A percentile compares a stretch with the other conserved stretches of the same genome.
Evolutionary conservation across 2,113 vertebrate species (phyloP).

Genomic region (Pelobates fuscus): DNA sequence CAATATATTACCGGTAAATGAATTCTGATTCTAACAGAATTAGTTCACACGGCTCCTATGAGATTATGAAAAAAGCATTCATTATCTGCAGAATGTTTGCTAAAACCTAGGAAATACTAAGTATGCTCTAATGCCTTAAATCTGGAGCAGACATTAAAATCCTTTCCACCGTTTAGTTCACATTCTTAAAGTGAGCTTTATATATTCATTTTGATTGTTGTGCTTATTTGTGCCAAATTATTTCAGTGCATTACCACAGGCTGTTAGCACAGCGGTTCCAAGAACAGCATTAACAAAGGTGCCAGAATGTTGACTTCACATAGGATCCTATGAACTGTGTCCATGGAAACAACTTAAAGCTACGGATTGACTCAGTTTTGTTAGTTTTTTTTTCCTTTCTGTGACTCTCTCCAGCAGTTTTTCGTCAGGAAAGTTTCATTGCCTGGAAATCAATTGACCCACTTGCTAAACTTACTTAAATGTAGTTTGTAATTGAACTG

Average conservation of each 20-base stretch:
- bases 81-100: not conserved
- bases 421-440: slow-evolving; percentile 55
- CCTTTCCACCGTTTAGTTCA: slow-evolving; percentile 34
- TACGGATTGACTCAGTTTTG: no score
- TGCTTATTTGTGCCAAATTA: slow-evolving; percentile 55
- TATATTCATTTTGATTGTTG: slow-evolving; percentile 56
- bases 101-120: not conserved
- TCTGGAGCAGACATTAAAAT: slow-evolving; percentile 45
- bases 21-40: no score
- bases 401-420: slow-evolving; percentile 42
- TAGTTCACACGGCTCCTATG: slow-evolving; percentile 25
- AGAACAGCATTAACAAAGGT: slow-evolving; percentile 66
- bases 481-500: not conserved
- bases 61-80: slow-evolving; percentile 17
- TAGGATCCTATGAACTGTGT: slow-evolving; percentile 68
- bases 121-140: slow-evolving; percentile 15
- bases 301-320: slow-evolving; percentile 63
- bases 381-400: slow-evolving; percentile 51
- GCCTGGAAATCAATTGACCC: slow-evolving; percentile 55
- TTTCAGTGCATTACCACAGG: slow-evolving; percentile 61
- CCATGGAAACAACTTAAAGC: slow-evolving; percentile 72
- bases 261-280: slow-evolving; percentile 58
- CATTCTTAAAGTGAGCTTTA: slow-evolving; percentile 47
- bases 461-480: slow-evolving; percentile 6
- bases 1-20: no score